phyloP scores from a whole-genome alignment of 2,113 vertebrate species.

The Lasiurus borealis region DNA sequence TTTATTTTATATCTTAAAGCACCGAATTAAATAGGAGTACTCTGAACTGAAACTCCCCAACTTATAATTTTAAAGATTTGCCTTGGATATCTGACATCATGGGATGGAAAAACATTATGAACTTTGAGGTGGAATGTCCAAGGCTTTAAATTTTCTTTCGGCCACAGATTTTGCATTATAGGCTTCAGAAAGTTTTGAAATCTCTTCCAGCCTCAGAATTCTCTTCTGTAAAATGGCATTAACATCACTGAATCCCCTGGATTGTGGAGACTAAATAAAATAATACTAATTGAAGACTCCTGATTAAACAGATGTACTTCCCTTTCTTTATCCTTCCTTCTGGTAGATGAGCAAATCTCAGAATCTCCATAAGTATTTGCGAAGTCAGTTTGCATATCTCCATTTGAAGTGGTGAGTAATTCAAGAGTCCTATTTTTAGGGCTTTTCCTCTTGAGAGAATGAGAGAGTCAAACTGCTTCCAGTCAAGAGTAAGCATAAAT shows the following conservation, averaged over 20 bases:
- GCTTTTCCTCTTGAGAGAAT: conserved; percentile 24
- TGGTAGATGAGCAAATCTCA: not conserved
- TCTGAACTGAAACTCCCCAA: not conserved
- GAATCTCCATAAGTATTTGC: not conserved
- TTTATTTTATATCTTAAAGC: not conserved
- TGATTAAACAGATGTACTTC: not conserved
- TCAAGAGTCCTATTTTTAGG: conserved; percentile 37
- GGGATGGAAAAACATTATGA: not conserved
- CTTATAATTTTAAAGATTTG: not conserved
- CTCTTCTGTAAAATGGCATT: not conserved
- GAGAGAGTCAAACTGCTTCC: conserved; percentile 54
- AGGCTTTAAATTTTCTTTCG: not conserved
- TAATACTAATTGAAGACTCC: not conserved
- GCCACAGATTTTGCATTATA: not conserved
- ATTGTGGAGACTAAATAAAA: conserved; percentile 10
- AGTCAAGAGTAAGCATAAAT: conserved; percentile 69
- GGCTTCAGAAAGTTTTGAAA: not conserved
- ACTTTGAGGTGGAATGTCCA: not conserved
- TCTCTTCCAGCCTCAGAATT: not conserved
- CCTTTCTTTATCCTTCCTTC: not conserved
- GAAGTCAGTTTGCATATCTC: conserved; percentile 25
- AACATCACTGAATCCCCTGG: not conserved
- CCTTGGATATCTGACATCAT: not conserved
- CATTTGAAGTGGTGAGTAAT: not conserved
- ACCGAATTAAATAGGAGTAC: not conserved